These are phyloP conservation scores for Jaculus jaculus DNA, from an alignment of 2,113 vertebrate species.

Conservation along the genomic window DNA sequence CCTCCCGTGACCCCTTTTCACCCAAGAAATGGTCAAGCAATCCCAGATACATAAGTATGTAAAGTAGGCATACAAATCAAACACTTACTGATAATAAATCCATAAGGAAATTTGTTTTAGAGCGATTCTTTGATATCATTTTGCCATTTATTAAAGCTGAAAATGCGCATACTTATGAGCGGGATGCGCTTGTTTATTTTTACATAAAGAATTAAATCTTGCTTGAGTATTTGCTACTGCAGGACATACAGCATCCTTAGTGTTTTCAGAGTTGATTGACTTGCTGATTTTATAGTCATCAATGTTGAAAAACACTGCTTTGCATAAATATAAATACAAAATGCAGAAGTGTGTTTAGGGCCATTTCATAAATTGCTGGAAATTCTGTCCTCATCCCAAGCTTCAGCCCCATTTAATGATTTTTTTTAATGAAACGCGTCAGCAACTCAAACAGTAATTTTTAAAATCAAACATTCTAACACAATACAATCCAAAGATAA, in stretches of 20 bases:
- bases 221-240: background rate
- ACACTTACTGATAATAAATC: constrained; percentile 3
- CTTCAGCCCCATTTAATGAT: background rate
- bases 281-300: constrained; percentile 16
- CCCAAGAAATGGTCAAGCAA: background rate
- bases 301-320: background rate
- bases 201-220: constrained; percentile 25
- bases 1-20: background rate
- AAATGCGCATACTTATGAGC: constrained; percentile 15
- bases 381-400: background rate
- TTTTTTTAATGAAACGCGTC: background rate
- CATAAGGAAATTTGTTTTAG: constrained; percentile 6
- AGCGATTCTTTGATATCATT: constrained; percentile 22
- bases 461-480: constrained; percentile 5
- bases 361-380: background rate
- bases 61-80: constrained; percentile 14
- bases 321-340: constrained; percentile 20
- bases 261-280: background rate
- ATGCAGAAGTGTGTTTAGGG: background rate
- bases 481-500: background rate
- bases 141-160: constrained; percentile 23
- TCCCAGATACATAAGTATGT: background rate
- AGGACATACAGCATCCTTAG: background rate
- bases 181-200: background rate
- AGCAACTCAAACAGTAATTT: constrained; percentile 24